Evolutionary conservation across 2,888 invertebrate species (phyloP).

Genomic region (Stramonita haemastoma): DNA sequence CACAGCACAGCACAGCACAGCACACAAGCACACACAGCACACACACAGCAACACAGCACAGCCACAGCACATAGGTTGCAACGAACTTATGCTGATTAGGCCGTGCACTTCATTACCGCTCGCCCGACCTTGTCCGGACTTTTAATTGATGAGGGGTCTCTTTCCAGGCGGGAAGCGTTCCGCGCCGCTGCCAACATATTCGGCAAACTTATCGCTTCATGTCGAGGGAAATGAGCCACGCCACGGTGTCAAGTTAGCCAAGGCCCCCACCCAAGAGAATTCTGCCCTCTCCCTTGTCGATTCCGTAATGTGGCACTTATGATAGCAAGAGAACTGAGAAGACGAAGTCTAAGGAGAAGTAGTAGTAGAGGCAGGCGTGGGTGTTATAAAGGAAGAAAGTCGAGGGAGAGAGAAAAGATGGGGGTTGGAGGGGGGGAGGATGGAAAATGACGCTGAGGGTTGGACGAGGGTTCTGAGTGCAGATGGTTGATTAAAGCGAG

Average conservation of each 20-base stretch:
- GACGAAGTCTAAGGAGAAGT: not conserved
- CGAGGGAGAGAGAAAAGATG: not conserved
- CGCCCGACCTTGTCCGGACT: conserved; percentile 3
- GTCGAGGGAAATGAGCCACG: conserved; percentile 26
- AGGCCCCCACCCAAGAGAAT: conserved; percentile 18
- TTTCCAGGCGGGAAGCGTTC: conserved; percentile 26
- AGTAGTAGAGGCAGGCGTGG: not conserved
- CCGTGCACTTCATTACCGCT: conserved; percentile 27
- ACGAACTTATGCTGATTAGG: not conserved
- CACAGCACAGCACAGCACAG: too few relatives aligned
- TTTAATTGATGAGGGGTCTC: conserved; percentile 29
- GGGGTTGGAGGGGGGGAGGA: not conserved
- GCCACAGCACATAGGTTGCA: too few relatives aligned
- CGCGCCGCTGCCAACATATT: conserved; percentile 27
- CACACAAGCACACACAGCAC: too few relatives aligned
- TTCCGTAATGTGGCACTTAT: conserved; percentile 30
- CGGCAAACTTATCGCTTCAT: conserved; percentile 31
- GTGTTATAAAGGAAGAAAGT: not conserved
- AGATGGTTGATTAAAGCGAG: too few relatives aligned
- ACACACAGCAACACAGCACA: too few relatives aligned
- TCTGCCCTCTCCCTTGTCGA: not conserved
- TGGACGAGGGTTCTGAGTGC: not conserved
- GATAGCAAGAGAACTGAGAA: not conserved
- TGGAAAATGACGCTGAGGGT: not conserved
- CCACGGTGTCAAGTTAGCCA: conserved; percentile 21